A percentile compares a stretch with the other conserved stretches of the same genome.
These are phyloP conservation scores for Pogonomyrmex barbatus DNA, from an alignment of 1,140 invertebrate species.

Conservation along the genomic window DNA sequence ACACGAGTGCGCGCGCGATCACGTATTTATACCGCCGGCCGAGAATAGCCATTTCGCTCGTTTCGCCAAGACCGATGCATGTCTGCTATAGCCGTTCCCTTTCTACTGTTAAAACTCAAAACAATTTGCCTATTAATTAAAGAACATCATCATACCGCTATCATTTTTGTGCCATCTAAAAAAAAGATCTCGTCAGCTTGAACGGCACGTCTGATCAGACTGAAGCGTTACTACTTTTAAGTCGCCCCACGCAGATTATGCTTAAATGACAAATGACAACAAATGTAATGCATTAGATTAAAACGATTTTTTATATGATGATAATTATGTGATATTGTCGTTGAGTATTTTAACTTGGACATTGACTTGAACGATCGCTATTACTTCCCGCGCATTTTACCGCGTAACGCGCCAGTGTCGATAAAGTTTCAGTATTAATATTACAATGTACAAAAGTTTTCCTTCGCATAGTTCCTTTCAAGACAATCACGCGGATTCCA, in stretches of 20 bases:
- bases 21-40: slow-evolving; percentile 79
- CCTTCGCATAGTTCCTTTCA: background rate
- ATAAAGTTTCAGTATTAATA: slow-evolving; percentile 58
- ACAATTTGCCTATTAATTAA: slow-evolving; percentile 46
- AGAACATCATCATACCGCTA: background rate
- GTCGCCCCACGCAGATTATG: slow-evolving; percentile 26
- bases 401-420: slow-evolving; percentile 28
- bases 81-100: slow-evolving; percentile 74
- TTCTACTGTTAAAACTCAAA: slow-evolving; percentile 64
- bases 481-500: slow-evolving; percentile 43
- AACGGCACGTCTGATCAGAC: slow-evolving; percentile 64
- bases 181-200: slow-evolving; percentile 24
- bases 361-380: slow-evolving; percentile 19
- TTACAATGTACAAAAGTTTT: slow-evolving; percentile 60
- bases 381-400: slow-evolving; percentile 58
- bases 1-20: slow-evolving; percentile 61
- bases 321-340: background rate
- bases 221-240: slow-evolving; percentile 63
- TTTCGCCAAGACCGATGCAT: slow-evolving; percentile 73
- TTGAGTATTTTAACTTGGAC: background rate
- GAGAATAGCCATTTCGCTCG: slow-evolving; percentile 77
- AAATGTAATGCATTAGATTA: no score
- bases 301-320: no score
- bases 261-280: no score
- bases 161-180: background rate